Evolutionary conservation across 2,113 vertebrate genomes (phyloP).

Genomic region (Platycercus adscitus): DNA sequence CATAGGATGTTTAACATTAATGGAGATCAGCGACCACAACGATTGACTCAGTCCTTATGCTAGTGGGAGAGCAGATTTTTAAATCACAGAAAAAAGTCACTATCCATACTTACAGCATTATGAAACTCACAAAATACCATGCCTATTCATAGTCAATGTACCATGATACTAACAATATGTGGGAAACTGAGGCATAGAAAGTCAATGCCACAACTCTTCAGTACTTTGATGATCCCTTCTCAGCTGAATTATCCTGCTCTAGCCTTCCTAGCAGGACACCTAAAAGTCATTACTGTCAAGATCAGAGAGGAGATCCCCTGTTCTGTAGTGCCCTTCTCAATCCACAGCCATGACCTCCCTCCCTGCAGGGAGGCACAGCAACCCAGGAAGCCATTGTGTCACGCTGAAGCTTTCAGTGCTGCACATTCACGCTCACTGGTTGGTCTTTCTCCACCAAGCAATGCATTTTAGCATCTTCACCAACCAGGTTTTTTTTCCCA

Average conservation of each 20-base stretch:
- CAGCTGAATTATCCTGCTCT: not conserved
- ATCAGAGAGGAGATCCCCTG: not conserved
- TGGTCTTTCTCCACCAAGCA: not conserved
- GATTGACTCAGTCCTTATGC: not conserved
- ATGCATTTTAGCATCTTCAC: not conserved
- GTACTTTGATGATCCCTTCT: not conserved
- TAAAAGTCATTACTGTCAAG: not conserved
- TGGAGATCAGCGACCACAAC: not conserved
- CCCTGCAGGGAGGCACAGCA: not conserved
- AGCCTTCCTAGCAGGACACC: not conserved
- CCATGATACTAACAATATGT: rapidly evolving
- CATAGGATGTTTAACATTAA: not conserved
- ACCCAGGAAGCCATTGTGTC: not conserved
- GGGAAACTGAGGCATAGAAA: constrained; percentile 19
- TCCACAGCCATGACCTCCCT: rapidly evolving
- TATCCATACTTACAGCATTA: not conserved
- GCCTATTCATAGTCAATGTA: not conserved
- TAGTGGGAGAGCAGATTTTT: not conserved
- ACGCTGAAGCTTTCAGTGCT: not conserved
- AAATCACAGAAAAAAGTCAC: not conserved
- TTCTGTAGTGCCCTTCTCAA: not conserved
- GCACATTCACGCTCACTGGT: not conserved
- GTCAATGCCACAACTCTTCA: not conserved
- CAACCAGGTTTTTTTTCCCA: not conserved
- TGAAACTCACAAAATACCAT: not conserved